Evolutionary conservation across 2,888 invertebrate species (phyloP).

Genomic region (Arge pagana): DNA sequence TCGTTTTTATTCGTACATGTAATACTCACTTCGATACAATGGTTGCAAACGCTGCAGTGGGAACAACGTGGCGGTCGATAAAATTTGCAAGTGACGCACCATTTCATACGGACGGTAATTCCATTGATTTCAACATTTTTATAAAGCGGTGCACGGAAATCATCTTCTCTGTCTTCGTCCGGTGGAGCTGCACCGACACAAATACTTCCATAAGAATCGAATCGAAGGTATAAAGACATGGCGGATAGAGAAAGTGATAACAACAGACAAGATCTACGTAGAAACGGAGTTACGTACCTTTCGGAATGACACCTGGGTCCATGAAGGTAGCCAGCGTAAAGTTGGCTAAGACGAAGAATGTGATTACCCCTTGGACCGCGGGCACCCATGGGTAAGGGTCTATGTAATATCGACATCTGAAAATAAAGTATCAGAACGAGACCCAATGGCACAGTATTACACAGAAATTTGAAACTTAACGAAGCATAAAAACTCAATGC

Average conservation of each 20-base stretch:
- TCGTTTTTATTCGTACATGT: slow-evolving; percentile 2
- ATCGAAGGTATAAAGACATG: slow-evolving; percentile 1
- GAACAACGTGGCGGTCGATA: slow-evolving; percentile 98
- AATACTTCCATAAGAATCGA: slow-evolving; percentile 6
- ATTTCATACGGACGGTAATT: slow-evolving; percentile 99
- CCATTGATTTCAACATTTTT: slow-evolving; percentile 98
- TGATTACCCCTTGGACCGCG: slow-evolving; percentile 90
- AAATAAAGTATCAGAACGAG: slow-evolving; percentile 51
- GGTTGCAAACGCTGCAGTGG: slow-evolving; percentile 99
- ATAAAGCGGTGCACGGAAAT: slow-evolving; percentile 94
- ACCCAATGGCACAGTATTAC: background rate
- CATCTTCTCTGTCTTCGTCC: slow-evolving; percentile 97
- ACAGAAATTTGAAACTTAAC: too few relatives aligned
- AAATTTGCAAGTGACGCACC: slow-evolving; percentile 99
- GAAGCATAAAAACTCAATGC: too few relatives aligned
- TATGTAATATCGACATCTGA: slow-evolving; percentile 86
- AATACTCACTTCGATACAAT: slow-evolving; percentile 86
- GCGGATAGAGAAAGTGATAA: background rate
- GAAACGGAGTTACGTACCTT: slow-evolving; percentile 84
- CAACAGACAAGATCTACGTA: too few relatives aligned
- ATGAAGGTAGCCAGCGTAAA: slow-evolving; percentile 98
- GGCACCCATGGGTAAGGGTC: slow-evolving; percentile 86
- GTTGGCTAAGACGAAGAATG: slow-evolving; percentile 97
- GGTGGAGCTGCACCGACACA: slow-evolving; percentile 73
- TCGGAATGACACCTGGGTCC: slow-evolving; percentile 98